phyloP scores from a whole-genome alignment of 2,888 invertebrate species.

The Proisotoma minuta region DNA sequence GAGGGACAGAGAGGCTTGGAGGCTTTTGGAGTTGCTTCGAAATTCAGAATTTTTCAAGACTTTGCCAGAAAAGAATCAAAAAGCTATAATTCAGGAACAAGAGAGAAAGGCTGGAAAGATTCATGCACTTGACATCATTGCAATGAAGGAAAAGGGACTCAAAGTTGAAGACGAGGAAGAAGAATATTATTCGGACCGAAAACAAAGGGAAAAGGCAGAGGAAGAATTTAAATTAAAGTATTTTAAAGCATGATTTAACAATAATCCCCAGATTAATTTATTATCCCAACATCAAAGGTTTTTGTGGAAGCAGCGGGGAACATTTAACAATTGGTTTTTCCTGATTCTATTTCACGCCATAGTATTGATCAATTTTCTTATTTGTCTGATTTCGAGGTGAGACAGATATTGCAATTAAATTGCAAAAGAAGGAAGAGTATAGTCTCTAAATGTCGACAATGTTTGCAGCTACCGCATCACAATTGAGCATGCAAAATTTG shows the following conservation, averaged over 20 bases:
- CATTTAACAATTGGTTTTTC: neutral
- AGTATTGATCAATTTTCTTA: neutral
- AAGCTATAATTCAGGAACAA: neutral
- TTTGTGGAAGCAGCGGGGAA: conserved; percentile 2
- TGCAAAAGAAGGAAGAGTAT: too few species aligned
- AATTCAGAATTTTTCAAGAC: neutral
- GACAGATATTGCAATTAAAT: too few species aligned
- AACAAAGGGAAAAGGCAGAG: conserved; percentile 10
- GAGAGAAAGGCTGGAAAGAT: neutral
- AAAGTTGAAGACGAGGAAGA: conserved; percentile 16
- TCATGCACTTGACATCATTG: neutral
- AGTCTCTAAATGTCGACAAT: too few species aligned
- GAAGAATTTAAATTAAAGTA: neutral
- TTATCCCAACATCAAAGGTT: neutral
- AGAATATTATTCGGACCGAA: conserved; percentile 8
- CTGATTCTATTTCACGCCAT: neutral
- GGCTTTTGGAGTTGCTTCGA: neutral
- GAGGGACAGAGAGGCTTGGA: neutral
- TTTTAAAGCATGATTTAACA: neutral
- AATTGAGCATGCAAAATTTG: conserved; percentile 21
- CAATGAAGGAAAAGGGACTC: neutral
- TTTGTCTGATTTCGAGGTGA: neutral
- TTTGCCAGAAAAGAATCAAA: neutral
- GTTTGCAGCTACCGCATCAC: conserved; percentile 15
- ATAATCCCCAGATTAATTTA: neutral